Conservation (phyloP, 2,888 invertebrate genomes). For the Drosophila melanocephala region DNA sequence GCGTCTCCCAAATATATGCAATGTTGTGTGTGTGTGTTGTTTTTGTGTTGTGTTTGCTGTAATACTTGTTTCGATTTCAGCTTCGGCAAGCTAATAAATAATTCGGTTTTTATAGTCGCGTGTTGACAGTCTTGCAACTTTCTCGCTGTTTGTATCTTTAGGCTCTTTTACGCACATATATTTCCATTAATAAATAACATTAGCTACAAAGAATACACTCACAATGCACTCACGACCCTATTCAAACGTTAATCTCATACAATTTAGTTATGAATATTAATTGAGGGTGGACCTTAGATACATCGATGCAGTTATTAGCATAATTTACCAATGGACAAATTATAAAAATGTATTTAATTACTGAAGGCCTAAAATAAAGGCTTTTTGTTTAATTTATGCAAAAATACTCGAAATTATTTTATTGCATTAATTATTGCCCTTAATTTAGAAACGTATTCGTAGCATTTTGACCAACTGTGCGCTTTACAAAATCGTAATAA, state of each 20-base stretch:
- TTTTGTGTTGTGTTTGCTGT: not conserved
- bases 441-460: not conserved
- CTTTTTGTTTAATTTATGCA: constrained; percentile 4
- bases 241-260: not conserved
- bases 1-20: constrained; percentile 5
- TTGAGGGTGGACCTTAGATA: not conserved
- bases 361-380: not conserved
- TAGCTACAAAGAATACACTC: constrained; percentile 1
- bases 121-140: constrained; percentile 16
- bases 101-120: not conserved
- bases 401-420: constrained; percentile 3
- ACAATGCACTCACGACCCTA: constrained; percentile 2
- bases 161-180: not conserved
- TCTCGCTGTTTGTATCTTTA: constrained; percentile 3
- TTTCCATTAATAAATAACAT: not conserved
- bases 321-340: not conserved
- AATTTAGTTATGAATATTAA: not conserved
- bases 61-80: constrained; percentile 1
- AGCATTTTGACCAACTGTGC: not conserved
- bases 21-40: not conserved
- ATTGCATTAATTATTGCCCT: not conserved
- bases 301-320: constrained; percentile 6
- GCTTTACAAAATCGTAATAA: not conserved
- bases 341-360: not conserved
- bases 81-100: constrained; percentile 11